phyloP scores from a whole-genome alignment of 2,113 vertebrate genomes.

The Xenopus borealis region DNA sequence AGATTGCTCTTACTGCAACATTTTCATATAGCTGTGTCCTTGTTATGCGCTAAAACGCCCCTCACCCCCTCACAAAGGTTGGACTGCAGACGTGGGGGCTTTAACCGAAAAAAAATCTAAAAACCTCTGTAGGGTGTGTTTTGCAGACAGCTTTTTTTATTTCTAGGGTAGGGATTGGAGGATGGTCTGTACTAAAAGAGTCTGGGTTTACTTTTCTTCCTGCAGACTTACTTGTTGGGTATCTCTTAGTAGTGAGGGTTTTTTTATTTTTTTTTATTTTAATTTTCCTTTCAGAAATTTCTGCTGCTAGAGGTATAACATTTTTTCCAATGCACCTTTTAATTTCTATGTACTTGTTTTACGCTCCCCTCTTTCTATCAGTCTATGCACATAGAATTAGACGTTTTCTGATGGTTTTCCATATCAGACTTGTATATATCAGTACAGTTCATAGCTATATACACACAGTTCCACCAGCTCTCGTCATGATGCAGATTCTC shows the following conservation, averaged over 20 bases:
- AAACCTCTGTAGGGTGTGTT: too few relatives aligned
- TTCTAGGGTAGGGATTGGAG: neutral
- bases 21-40: too few relatives aligned
- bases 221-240: neutral
- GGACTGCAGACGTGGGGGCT: too few relatives aligned
- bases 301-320: slow-evolving; percentile 29
- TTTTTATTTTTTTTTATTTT: slow-evolving; percentile 10
- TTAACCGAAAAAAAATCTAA: too few relatives aligned
- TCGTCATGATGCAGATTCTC: slow-evolving; percentile 19
- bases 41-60: too few relatives aligned
- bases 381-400: neutral
- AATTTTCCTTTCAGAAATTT: slow-evolving; percentile 2
- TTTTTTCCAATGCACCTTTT: neutral
- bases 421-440: slow-evolving; percentile 4
- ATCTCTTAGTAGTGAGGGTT: neutral
- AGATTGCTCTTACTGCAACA: too few relatives aligned
- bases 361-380: neutral
- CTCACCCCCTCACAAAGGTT: too few relatives aligned
- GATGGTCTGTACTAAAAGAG: too few relatives aligned
- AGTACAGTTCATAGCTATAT: neutral
- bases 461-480: slow-evolving; percentile 2
- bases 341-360: neutral
- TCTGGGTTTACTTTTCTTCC: neutral
- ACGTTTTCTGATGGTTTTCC: neutral
- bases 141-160: neutral